These are phyloP conservation scores for Thinocorus orbignyianus DNA, from an alignment of 2,113 vertebrate genomes.

Conservation along the genomic window DNA sequence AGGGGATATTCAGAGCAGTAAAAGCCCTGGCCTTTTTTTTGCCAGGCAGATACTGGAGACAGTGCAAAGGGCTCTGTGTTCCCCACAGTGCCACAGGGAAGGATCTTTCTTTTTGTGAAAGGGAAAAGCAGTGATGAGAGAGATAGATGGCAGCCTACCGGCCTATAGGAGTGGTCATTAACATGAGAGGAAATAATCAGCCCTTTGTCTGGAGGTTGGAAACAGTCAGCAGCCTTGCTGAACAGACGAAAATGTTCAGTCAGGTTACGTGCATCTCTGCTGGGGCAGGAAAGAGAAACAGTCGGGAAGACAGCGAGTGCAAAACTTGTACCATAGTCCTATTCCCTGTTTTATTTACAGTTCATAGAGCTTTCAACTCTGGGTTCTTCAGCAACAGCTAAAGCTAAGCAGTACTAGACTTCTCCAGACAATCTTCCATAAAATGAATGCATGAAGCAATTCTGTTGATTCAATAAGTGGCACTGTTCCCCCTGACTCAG, in stretches of 20 bases:
- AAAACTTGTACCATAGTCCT: neutral
- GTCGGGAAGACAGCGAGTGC: neutral
- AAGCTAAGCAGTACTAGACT: neutral
- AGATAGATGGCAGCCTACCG: neutral
- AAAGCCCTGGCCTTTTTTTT: constrained; percentile 10
- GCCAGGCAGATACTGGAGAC: neutral
- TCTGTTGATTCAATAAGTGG: neutral
- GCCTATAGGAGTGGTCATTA: neutral
- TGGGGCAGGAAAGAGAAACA: neutral
- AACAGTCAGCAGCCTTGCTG: neutral
- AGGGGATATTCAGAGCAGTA: neutral
- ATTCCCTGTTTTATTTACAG: neutral
- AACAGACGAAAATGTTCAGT: neutral
- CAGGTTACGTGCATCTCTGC: neutral
- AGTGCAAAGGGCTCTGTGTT: neutral
- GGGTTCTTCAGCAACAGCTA: neutral
- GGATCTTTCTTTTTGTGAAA: neutral
- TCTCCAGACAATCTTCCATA: neutral
- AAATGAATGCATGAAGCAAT: neutral
- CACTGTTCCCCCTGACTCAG: neutral
- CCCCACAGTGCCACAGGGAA: neutral
- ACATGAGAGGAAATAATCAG: constrained; percentile 8
- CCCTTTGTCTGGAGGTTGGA: neutral
- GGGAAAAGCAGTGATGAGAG: neutral
- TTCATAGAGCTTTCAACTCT: neutral